Base-by-base conservation (phyloP, 2,888 invertebrate genomes). In the Chymomyza caudatula region DNA sequence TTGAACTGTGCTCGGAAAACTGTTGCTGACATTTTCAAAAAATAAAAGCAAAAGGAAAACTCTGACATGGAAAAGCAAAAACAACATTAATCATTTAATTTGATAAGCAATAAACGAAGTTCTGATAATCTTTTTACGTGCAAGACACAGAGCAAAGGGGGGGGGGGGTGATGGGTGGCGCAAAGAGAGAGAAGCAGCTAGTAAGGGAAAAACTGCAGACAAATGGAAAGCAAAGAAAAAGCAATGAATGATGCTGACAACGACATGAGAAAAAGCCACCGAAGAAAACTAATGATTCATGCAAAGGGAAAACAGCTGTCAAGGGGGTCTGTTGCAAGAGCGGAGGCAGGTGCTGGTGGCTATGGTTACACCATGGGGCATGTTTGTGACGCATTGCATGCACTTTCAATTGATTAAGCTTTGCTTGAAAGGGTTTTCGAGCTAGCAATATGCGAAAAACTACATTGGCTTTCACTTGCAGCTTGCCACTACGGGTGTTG, bases 61-160 rank as follows among this genome's bases (percentile, higher is more conserved):
- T 56, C 20, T 51, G 20, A 11, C 51, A 51, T 51, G 11, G 51
- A 22, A 20, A 22, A 44, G 47, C 23, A 49, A 62, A 51, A 53
- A 22, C 15, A 65, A 72, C 81, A 83, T 84, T 81, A 83, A 86
- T 81, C 83, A 86, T 83, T 83, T 86, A 84, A 86, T 83, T 84
- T 86, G 83, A 86, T 86, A 86, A 83, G 81, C 84, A 78, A 76
- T 74, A 74, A 83, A 74, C 70, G 77, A 78, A 85, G 72, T 78
- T 72, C 62, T 68, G 71, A 85, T 80, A 83, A 83, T 78, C 82
- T 78, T 69, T 67, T 67, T 71, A 85, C 71, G 71, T 76, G 70
- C 23, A 52, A 22, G 4, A 19, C 6, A 20, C 13, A 20, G 4
- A 11, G 15, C n/a, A 11, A 15, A 47, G 47, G 4, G 47, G 13